These are phyloP conservation scores for Holotrichia oblita DNA, from an alignment of 1,140 invertebrate species.

Conservation along the genomic window DNA sequence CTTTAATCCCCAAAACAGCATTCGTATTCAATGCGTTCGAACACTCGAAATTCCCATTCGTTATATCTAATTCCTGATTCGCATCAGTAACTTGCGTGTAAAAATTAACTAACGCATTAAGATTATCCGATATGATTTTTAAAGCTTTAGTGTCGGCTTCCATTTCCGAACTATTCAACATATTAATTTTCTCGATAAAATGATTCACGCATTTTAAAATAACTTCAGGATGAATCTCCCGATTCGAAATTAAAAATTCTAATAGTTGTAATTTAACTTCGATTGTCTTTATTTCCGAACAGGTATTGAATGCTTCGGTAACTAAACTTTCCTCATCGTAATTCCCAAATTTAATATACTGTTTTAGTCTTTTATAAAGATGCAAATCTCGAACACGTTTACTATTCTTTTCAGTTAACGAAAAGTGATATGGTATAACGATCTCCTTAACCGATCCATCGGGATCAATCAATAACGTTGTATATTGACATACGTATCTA, in stretches of 20 bases:
- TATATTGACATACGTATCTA: slow-evolving; percentile 63
- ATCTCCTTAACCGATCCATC: slow-evolving; percentile 84
- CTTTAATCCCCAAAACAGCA: slow-evolving; percentile 51
- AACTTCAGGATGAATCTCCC: slow-evolving; percentile 67
- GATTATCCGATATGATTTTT: slow-evolving; percentile 53
- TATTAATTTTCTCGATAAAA: slow-evolving; percentile 59
- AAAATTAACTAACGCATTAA: slow-evolving; percentile 55
- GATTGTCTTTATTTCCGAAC: slow-evolving; percentile 76
- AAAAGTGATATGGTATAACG: slow-evolving; percentile 88
- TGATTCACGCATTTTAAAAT: slow-evolving; percentile 64
- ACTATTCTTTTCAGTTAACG: slow-evolving; percentile 85
- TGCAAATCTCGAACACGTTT: slow-evolving; percentile 87
- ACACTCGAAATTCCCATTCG: slow-evolving; percentile 46
- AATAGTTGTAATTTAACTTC: slow-evolving; percentile 77
- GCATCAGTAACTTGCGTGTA: slow-evolving; percentile 49
- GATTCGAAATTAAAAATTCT: slow-evolving; percentile 74
- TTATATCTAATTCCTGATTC: slow-evolving; percentile 33
- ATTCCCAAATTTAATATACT: slow-evolving; percentile 70
- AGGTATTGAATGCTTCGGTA: slow-evolving; percentile 65
- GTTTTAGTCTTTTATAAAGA: slow-evolving; percentile 81
- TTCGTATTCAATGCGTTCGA: slow-evolving; percentile 45
- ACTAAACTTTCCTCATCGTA: slow-evolving; percentile 63
- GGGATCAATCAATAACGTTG: slow-evolving; percentile 84
- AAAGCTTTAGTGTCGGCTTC: slow-evolving; percentile 47
- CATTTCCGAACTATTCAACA: slow-evolving; percentile 46